Evolutionary conservation across 1,140 invertebrate species (phyloP), one percentile per base, ranked within the genome.

Genomic region (Batillaria attramentaria): DNA sequence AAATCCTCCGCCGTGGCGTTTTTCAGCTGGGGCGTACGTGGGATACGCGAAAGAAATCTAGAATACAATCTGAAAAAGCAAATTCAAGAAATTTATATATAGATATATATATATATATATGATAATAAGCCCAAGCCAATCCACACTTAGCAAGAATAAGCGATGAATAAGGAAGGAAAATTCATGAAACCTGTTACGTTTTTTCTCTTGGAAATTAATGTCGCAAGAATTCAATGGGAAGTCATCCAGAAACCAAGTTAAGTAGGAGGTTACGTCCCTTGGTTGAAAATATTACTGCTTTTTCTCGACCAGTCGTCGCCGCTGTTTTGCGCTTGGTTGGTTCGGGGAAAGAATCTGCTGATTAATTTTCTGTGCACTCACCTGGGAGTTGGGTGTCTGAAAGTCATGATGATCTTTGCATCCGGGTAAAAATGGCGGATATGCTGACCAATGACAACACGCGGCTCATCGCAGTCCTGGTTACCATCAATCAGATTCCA

Each of bases 41-140:
- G 68, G 69, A 81, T 50, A 70, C 80, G 72, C 46, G 80, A 60
- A 70, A 78, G 31, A 62, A 81, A 28, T 43, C 80, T 28, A 28
- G 80, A 81, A 65, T 81, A 81, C 39, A 81, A 68, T 50, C 80
- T 81, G 72, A 42, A 62, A 62, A 43, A 65, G 33, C 18, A 1
- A 31, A 62, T n/a, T 62, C n/a, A 62, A n/a, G 13, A 1, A 31
- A 62, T 31, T 18, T n/a, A 62, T 24, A n/a, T 60, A 62, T 28
- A 62, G 1, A 62, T n/a, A n/a, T n/a, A 10, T 8, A 2, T 62
- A 16, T 1, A n/a, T 31, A 31, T 16, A 31, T 13, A 1, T n/a
- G 57, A 28, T 24, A n/a, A 62, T 6, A 24, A 18, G 13, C 46
- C 10, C 46, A 24, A 50, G 24, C 46, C 46, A 54, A n/a, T n/a